Evolutionary conservation across 2,888 invertebrate species (phyloP), one percentile per base, ranked within the genome.

Genomic region (Melolontha melolontha): DNA sequence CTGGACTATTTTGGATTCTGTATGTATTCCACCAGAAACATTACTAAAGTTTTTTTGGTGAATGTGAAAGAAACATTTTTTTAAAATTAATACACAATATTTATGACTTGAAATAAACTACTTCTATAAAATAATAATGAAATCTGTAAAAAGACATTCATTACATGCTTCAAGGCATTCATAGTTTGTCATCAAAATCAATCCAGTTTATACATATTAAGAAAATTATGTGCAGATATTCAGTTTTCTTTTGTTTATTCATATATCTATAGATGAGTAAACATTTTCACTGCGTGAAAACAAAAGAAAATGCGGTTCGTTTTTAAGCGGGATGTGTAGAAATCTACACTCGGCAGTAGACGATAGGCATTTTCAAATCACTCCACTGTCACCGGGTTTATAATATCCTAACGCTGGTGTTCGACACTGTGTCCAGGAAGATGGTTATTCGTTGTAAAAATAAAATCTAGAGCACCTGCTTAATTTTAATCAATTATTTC

Each of bases 391-490:
- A 59, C 59, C 50, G 59, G 17, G 47, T 52, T 51, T 68, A 62
- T 67, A 47, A 47, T 55, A 52, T 70, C 69, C 71, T 65, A 71
- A 72, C 71, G 73, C 72, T 75, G 76, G 75, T 76, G 74, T 76
- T 74, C 72, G 50, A 63, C 65, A 67, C 66, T 73, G 71, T 70
- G 67, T 72, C 71, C 71, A 74, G 75, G 75, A 76, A 75, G 75
- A 74, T 75, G 74, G 73, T 67, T 71, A 74, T 77, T 77, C 75
- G 75, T 76, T 75, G 75, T 75, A 75, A 77, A 77, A 77, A 76
- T 75, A 76, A 80, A 66, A 80, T 80, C 77, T 80, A 80, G 79
- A 80, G 80, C 80, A 80, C 80, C 79, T 77, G 76, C 74, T 72
- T 74, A 73, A 68, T 68, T 16, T 68, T 68, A 68, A 74, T 71